Base-by-base conservation (phyloP, 2,888 invertebrate species). In the Brachynemurus nebulosus region DNA sequence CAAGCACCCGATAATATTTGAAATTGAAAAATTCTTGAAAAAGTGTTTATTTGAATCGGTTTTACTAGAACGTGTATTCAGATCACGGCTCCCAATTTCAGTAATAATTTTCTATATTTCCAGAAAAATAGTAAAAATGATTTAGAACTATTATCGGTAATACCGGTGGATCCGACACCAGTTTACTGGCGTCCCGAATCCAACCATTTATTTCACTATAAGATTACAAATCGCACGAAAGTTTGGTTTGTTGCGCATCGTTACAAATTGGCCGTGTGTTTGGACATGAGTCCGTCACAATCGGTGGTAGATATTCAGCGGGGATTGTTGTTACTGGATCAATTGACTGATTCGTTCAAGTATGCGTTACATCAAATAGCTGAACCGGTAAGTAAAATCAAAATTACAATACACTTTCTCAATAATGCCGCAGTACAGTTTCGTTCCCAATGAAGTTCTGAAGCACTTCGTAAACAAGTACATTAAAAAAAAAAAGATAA, bases 281-380 rank as follows among this genome's bases (percentile, higher is more conserved):
- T 86, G 47, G 86, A 86, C 62, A 70, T 86, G 59, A 84, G 84
- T 58, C 83, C 85, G 8, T 85, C 85, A 2, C 70, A 78, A 46
- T 75, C 80, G 39, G 73, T 78, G 47, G 77, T 82, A 49, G 81
- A 77, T 58, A 71, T 72, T 52, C 69, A 74, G 54, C 66, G 70
- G 54, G 74, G 72, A 11, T 70, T 72, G 57, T 71, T 77, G 43
- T 67, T 77, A 47, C 70, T 76, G 51, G 76, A 77, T 57, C 73
- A 74, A 58, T 71, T 76, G 46, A 68, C 70, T 52, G 58, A 65
- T 48, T 69, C 72, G 44, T 67, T 76, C 42, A 70, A 69, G 55
- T 60, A 61, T 47, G 74, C 71, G 54, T 59, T 77, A 42, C 68
- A 72, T 56, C 71, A 69, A 41, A 61, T 77, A 47, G 68, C 71